These are phyloP conservation scores for Maccullochella peelii DNA, from an alignment of 2,113 vertebrate species.

Conservation along the genomic window DNA sequence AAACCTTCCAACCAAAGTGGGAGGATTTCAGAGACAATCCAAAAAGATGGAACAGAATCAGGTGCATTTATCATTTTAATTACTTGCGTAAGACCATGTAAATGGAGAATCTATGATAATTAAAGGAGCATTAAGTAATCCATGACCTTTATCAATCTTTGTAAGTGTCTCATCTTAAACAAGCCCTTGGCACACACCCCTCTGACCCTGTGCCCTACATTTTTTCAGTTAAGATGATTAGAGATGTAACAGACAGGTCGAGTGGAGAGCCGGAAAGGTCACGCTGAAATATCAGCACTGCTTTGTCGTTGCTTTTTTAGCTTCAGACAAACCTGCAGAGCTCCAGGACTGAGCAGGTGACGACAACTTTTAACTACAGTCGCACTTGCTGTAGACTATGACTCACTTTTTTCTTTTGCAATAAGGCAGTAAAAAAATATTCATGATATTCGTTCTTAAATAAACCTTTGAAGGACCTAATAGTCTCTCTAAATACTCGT, in stretches of 20 bases:
- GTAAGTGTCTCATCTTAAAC: background rate
- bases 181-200: background rate
- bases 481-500: no score
- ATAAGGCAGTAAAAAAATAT: background rate
- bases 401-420: background rate
- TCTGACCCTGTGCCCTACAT: background rate
- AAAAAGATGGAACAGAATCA: conserved; percentile 1
- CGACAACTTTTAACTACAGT: background rate
- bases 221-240: background rate
- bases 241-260: background rate
- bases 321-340: background rate
- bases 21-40: conserved; percentile 28
- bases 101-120: conserved; percentile 18
- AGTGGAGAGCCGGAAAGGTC: background rate
- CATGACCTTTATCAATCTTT: conserved; percentile 13
- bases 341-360: background rate
- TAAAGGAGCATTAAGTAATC: conserved; percentile 25
- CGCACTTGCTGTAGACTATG: background rate
- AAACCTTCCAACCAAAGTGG: conserved; percentile 31
- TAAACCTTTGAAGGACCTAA: no score
- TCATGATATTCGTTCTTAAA: background rate
- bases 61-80: conserved; percentile 19
- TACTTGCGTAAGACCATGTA: background rate
- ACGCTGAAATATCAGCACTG: background rate
- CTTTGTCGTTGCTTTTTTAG: background rate